These are phyloP conservation scores for Eclectus roratus DNA, from an alignment of 2,113 vertebrate genomes.

Conservation along the genomic window DNA sequence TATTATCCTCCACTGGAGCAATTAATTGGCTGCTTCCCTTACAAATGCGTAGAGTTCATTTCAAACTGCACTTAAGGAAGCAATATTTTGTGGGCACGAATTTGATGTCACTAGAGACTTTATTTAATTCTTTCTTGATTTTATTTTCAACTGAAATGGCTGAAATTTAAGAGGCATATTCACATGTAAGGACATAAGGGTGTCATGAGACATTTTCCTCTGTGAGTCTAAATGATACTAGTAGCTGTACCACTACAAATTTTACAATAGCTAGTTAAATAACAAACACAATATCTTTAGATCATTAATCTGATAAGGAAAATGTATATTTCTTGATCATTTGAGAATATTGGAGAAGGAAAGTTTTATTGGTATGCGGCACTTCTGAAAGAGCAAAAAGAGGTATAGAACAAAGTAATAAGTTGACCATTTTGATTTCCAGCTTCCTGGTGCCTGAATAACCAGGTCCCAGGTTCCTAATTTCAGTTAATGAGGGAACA, in stretches of 20 bases:
- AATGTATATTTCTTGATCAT: background rate
- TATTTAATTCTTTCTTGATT: background rate
- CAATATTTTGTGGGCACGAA: background rate
- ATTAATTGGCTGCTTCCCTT: background rate
- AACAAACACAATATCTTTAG: background rate
- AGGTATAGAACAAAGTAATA: background rate
- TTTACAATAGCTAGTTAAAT: background rate
- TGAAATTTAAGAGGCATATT: background rate
- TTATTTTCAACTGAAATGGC: background rate
- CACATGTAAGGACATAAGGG: background rate
- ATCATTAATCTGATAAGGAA: background rate
- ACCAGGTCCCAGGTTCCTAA: background rate
- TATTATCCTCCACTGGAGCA: background rate
- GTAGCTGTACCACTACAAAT: background rate
- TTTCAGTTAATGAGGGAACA: background rate
- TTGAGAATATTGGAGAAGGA: background rate
- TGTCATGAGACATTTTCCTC: background rate
- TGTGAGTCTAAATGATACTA: background rate
- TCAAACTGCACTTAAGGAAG: background rate
- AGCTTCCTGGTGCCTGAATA: background rate
- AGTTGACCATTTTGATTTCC: background rate
- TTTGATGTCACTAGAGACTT: background rate
- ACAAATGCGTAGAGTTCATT: background rate
- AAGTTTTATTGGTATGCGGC: background rate
- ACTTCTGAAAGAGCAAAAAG: background rate